Evolutionary conservation across 1,140 invertebrate genomes (phyloP), one percentile per base, ranked within the genome.

Genomic region (Contarinia nasturtii): DNA sequence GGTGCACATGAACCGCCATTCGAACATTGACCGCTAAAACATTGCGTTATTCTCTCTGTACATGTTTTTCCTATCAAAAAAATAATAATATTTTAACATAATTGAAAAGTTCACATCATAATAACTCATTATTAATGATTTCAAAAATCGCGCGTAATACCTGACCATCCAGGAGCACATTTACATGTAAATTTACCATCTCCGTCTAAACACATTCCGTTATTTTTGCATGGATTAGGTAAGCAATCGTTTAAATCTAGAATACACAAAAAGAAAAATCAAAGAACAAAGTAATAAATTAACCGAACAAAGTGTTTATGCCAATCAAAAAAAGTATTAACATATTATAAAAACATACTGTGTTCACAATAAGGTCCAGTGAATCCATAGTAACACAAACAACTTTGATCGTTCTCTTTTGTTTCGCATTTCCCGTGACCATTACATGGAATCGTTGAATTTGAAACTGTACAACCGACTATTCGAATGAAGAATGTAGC

Each of bases 181-280:
- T 76, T 70, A 56, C 82, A 86, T 49, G 73, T 75, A 62, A 82
- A 85, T 53, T 80, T 75, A 27, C 78, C 80, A 46, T 80, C 71
- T 22, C 71, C 72, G 60, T 86, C 81, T 19, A 75, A 68, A 61
- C 85, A 88, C 34, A 78, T 82, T 27, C 75, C 80, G 49, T 81
- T 82, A 57, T 85, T 83, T 49, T 73, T 72, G 55, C 85, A 88
- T 21, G 82, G 80, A 55, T 73, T 71, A 38, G 71, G 71, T 45
- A 66, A 67, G 60, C 86, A 90, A 56, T 91, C 87, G 60, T 92
- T 76, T 17, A 86, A 78, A 60, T 90, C 83, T 80, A 65, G 27
- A 68, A 64, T 15, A 19, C 8, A 45, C 0, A 49, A 41, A 1
- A 20, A 15, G 12, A 15, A 27, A 27, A 27, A 27, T 27, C 27